These are phyloP conservation scores for Actinemys pallida DNA, from an alignment of 2,113 vertebrate species.

Conservation along the genomic window DNA sequence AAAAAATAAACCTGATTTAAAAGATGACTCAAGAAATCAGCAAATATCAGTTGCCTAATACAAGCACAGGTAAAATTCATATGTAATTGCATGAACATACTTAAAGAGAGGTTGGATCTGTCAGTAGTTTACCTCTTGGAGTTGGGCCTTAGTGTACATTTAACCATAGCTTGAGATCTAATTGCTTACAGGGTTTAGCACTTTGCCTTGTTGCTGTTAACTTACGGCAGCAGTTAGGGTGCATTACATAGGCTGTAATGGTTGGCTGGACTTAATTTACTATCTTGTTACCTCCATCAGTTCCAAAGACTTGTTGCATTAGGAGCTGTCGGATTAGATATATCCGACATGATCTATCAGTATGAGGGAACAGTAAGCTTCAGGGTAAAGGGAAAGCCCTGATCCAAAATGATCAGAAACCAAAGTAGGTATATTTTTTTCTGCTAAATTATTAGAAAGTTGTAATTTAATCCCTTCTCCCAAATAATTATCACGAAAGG, in stretches of 20 bases:
- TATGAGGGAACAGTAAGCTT: neutral
- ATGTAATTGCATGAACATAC: neutral
- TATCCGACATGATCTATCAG: neutral
- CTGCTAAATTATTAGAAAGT: neutral
- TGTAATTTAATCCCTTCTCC: neutral
- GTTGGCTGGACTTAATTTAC: neutral
- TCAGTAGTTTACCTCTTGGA: neutral
- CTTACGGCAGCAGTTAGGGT: neutral
- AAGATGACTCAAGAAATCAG: neutral
- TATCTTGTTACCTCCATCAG: neutral
- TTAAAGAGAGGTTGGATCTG: neutral
- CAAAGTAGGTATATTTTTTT: neutral
- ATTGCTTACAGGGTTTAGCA: neutral
- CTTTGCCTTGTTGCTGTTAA: neutral
- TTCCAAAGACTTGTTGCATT: neutral
- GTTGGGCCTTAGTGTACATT: neutral
- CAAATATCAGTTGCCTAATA: neutral
- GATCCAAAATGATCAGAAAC: neutral
- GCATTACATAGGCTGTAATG: neutral
- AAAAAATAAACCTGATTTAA: neutral
- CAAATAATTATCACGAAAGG: rapidly evolving
- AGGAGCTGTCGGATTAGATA: neutral
- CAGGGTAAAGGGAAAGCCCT: neutral
- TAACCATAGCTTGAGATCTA: neutral
- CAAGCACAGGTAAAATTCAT: neutral